phyloP scores from a whole-genome alignment of 2,113 vertebrate species.

The Neofelis nebulosa region DNA sequence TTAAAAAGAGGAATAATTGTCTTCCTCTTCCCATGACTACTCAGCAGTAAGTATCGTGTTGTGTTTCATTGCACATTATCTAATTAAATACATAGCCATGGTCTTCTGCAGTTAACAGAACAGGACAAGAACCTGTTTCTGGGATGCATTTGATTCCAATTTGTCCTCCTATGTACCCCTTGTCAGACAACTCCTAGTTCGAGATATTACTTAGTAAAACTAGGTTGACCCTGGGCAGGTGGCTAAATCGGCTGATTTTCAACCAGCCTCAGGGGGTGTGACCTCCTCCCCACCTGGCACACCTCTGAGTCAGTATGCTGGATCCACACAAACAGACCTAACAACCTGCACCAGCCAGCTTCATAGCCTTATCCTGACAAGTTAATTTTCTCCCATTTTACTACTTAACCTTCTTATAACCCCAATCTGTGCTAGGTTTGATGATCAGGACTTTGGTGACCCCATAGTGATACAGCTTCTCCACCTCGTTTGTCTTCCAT shows the following conservation, averaged over 20 bases:
- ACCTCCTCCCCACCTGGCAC: not conserved
- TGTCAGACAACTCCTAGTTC: slow-evolving; percentile 45
- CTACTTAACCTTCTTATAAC: slow-evolving; percentile 63
- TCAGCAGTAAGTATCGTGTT: not conserved
- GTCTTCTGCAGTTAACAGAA: not conserved
- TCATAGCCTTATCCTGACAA: slow-evolving; percentile 48
- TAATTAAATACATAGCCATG: not conserved
- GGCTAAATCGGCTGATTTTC: slow-evolving; percentile 50
- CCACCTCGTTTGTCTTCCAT: slow-evolving; percentile 19
- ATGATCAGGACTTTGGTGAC: slow-evolving; percentile 38
- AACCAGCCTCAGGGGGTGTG: not conserved
- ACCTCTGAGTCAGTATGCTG: not conserved
- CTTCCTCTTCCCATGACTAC: not conserved
- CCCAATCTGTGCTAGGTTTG: slow-evolving; percentile 55
- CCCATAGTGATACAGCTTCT: not conserved
- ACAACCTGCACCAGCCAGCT: not conserved
- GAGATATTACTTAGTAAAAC: slow-evolving; percentile 68
- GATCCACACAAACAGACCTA: not conserved
- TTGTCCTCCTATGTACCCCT: slow-evolving; percentile 17
- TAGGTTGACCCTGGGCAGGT: slow-evolving; percentile 34
- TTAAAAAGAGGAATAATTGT: not conserved
- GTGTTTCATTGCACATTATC: not conserved
- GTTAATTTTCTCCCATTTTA: slow-evolving; percentile 68
- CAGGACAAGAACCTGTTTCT: not conserved
- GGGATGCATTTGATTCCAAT: not conserved